phyloP scores from a whole-genome alignment of 1,140 invertebrate genomes.

The Pseudomyrmex gracilis region DNA sequence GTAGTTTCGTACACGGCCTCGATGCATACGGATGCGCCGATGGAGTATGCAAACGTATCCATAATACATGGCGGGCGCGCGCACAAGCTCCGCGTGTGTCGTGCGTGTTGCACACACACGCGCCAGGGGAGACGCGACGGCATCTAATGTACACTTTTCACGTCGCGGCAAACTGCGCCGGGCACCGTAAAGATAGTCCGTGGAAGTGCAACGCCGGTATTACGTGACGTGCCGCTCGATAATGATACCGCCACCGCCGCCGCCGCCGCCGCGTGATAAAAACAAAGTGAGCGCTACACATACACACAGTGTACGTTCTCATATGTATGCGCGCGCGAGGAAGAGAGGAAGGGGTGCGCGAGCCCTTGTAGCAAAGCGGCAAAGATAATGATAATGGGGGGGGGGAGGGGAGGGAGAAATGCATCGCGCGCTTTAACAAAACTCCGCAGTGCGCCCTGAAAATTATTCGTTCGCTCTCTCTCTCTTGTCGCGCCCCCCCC shows the following conservation, averaged over 20 bases:
- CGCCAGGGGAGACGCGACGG: constrained; percentile 39
- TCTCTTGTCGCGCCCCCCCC: constrained; percentile 24
- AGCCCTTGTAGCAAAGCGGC: constrained; percentile 28
- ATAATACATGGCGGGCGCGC: constrained; percentile 60
- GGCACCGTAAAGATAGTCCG: constrained; percentile 70
- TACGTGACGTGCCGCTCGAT: constrained; percentile 75
- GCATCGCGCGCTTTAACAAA: constrained; percentile 67
- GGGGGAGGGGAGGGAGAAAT: no score
- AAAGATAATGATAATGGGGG: constrained; percentile 75
- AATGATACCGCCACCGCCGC: constrained; percentile 67
- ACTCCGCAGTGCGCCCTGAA: constrained; percentile 41
- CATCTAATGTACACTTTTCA: constrained; percentile 79
- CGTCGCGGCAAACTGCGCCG: constrained; percentile 74
- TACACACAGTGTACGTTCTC: constrained; percentile 1
- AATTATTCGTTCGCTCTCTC: constrained; percentile 36
- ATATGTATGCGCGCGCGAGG: constrained; percentile 28
- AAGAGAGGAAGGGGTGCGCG: background rate
- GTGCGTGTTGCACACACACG: constrained; percentile 28
- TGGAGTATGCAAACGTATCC: constrained; percentile 58
- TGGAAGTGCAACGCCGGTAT: constrained; percentile 69
- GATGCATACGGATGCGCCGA: constrained; percentile 65
- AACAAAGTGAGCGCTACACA: constrained; percentile 68
- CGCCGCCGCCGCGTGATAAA: constrained; percentile 61
- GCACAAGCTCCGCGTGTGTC: constrained; percentile 1
- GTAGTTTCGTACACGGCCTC: constrained; percentile 37